Evolutionary conservation across 2,797 vertebrate species (phyloP).

Genomic region (Uromys caudimaculatus): DNA sequence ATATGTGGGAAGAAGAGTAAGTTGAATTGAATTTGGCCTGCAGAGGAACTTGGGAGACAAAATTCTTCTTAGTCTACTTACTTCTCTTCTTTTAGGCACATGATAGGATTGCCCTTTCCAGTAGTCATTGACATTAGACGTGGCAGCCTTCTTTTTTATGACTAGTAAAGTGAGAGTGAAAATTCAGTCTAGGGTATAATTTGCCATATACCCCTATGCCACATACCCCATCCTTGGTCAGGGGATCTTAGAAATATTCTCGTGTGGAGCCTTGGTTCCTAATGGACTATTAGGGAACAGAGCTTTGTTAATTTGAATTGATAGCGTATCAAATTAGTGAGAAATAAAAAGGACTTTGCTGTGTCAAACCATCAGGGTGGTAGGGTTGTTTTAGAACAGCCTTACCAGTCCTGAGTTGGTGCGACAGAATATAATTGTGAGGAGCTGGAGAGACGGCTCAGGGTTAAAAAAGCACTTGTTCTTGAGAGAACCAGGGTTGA

Average conservation of each 20-base stretch:
- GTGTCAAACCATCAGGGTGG: slow-evolving; percentile 2
- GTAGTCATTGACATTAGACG: not conserved
- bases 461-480: not conserved
- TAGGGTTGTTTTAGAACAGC: not conserved
- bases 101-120: not conserved
- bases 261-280: not conserved
- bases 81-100: not conserved
- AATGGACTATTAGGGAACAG: not conserved
- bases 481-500: not conserved
- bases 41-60: not conserved
- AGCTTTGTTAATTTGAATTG: slow-evolving; percentile 26
- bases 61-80: not conserved
- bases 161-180: slow-evolving; percentile 4
- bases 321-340: slow-evolving; percentile 20
- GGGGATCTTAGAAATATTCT: not conserved
- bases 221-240: not conserved
- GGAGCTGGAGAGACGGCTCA: not conserved
- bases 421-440: slow-evolving; percentile 30
- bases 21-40: slow-evolving; percentile 37
- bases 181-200: slow-evolving; percentile 38
- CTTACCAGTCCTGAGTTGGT: slow-evolving; percentile 12
- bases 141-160: not conserved
- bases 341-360: not conserved
- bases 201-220: not conserved
- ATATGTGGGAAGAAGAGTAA: not conserved